A percentile compares a stretch with the other conserved stretches of the same genome.
Conservation (phyloP, 2,888 invertebrate species). For the Phytoseiulus persimilis region DNA sequence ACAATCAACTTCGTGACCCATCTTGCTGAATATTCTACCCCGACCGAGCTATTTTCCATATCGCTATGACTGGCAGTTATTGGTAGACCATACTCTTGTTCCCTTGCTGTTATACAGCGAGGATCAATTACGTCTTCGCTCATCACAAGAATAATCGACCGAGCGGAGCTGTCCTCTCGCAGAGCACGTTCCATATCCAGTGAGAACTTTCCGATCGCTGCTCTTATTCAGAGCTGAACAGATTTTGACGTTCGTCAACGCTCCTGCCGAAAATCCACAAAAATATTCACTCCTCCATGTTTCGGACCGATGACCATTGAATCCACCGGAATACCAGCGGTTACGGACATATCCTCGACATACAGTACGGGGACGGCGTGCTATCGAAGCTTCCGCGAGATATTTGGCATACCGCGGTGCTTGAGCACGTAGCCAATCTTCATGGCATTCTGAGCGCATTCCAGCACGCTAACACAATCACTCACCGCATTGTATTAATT, state of each 20-base stretch:
- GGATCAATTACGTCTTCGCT: neutral
- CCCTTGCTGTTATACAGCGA: neutral
- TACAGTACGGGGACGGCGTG: neutral
- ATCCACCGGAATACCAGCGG: no score
- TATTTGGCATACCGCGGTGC: neutral
- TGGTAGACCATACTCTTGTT: neutral
- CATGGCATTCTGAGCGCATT: neutral
- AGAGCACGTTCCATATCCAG: neutral
- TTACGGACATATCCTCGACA: no score
- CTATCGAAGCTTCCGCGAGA: neutral
- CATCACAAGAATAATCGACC: neutral
- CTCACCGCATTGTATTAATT: neutral
- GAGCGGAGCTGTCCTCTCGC: neutral
- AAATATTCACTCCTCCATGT: no score
- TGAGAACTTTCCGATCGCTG: neutral
- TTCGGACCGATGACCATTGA: no score
- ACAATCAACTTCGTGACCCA: neutral
- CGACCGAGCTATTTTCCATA: neutral
- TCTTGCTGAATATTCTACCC: neutral
- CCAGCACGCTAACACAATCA: neutral
- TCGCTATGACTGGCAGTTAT: neutral
- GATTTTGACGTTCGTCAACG: no score
- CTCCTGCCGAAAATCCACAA: no score
- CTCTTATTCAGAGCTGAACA: no score
- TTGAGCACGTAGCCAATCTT: neutral